These are phyloP conservation scores for Uropsilus gracilis DNA, from an alignment of 2,113 vertebrate genomes.

Conservation along the genomic window DNA sequence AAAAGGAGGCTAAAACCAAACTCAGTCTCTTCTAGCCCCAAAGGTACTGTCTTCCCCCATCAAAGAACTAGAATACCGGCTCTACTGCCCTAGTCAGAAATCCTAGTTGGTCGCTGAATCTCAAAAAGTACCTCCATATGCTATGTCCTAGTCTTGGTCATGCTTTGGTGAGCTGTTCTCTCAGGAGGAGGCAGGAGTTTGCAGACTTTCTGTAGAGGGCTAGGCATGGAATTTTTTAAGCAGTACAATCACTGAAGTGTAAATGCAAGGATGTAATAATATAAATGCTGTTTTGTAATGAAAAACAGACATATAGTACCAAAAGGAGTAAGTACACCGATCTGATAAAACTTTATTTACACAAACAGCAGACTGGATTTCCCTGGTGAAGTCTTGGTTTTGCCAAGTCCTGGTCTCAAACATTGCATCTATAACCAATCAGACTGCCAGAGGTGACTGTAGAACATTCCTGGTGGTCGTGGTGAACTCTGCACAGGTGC, in stretches of 20 bases:
- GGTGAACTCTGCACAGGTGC: fast-evolving
- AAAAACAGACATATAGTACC: background rate
- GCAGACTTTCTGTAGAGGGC: background rate
- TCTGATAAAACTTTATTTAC: background rate
- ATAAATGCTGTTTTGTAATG: background rate
- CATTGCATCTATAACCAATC: background rate
- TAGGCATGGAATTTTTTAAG: background rate
- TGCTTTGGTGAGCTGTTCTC: background rate
- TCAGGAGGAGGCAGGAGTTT: background rate
- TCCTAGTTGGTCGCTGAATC: background rate
- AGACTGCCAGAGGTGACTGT: background rate
- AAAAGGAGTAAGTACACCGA: background rate
- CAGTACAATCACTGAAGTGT: background rate
- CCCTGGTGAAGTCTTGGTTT: background rate
- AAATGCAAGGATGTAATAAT: no score
- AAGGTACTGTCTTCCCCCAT: fast-evolving
- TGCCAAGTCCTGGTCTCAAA: background rate
- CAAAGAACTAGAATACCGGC: background rate
- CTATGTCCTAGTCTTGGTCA: background rate
- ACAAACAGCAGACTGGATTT: background rate
- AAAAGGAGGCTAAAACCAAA: background rate
- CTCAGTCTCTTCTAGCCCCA: background rate
- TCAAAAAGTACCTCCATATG: background rate
- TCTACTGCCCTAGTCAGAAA: background rate
- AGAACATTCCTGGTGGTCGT: fast-evolving